phyloP scores from a whole-genome alignment of 2,888 invertebrate genomes.

The Torymus texanus region DNA sequence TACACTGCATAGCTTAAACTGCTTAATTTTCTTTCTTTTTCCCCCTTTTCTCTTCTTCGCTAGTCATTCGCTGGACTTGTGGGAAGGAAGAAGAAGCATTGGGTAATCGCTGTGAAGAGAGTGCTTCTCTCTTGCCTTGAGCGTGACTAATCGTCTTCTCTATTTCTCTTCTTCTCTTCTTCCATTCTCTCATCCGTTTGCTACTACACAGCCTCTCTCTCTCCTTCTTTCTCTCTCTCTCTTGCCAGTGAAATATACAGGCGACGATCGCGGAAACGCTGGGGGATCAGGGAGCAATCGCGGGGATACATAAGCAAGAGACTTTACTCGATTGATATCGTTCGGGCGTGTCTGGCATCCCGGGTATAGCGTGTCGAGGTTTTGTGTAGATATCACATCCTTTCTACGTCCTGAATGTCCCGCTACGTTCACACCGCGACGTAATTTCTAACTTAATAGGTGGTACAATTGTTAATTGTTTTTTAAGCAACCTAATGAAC shows the following conservation, averaged over 20 bases:
- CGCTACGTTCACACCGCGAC: neutral
- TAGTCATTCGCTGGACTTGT: neutral
- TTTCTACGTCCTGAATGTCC: neutral
- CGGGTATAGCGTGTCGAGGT: neutral
- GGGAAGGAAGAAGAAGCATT: neutral
- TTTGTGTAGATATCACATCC: neutral
- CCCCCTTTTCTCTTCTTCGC: neutral
- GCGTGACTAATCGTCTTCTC: conserved; percentile 11
- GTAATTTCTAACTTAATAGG: no score
- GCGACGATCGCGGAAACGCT: neutral
- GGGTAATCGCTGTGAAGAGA: neutral
- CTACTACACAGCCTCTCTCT: neutral
- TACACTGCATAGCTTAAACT: conserved; percentile 3
- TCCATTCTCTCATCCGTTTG: neutral
- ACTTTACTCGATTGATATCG: conserved; percentile 31
- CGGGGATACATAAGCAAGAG: conserved; percentile 12
- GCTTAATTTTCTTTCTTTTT: conserved; percentile 1
- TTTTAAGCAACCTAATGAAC: conserved; percentile 11
- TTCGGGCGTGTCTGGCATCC: conserved; percentile 3
- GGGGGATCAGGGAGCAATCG: neutral
- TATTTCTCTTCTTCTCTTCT: neutral
- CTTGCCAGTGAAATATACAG: conserved; percentile 3
- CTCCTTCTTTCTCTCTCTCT: neutral
- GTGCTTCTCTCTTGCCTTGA: neutral
- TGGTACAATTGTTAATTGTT: conserved; percentile 23